Evolutionary conservation across 2,797 vertebrate species (phyloP).

Genomic region (Leptodactylus fallax): DNA sequence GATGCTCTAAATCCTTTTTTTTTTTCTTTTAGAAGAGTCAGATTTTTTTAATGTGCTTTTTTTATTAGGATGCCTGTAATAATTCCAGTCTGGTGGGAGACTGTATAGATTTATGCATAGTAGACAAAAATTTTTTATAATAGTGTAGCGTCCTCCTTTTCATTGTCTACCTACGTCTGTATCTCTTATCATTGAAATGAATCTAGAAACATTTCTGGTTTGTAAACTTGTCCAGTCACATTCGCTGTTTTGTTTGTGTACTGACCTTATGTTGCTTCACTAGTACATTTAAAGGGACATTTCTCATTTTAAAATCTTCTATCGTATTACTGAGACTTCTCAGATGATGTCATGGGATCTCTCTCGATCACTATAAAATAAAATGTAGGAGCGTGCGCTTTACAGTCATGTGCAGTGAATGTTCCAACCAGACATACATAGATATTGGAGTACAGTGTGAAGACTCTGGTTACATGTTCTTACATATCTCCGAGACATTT

Average conservation of each 20-base stretch:
- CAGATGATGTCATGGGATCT: neutral
- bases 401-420: neutral
- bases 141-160: too few relatives aligned
- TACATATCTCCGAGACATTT: neutral
- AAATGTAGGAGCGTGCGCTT: too few relatives aligned
- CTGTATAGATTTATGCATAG: too few relatives aligned
- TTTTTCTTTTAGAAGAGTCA: too few relatives aligned
- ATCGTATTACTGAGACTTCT: neutral
- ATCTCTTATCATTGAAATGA: neutral
- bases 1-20: too few relatives aligned
- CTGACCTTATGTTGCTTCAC: neutral
- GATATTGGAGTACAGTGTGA: neutral
- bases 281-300: neutral
- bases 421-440: neutral
- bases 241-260: neutral
- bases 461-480: neutral
- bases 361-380: too few relatives aligned
- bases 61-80: too few relatives aligned
- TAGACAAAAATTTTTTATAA: too few relatives aligned
- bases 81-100: too few relatives aligned
- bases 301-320: neutral
- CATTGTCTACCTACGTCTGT: too few relatives aligned
- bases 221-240: neutral
- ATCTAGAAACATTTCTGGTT: neutral
- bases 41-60: too few relatives aligned